Evolutionary conservation across 2,888 invertebrate species (phyloP).

Genomic region (Mantis religiosa): DNA sequence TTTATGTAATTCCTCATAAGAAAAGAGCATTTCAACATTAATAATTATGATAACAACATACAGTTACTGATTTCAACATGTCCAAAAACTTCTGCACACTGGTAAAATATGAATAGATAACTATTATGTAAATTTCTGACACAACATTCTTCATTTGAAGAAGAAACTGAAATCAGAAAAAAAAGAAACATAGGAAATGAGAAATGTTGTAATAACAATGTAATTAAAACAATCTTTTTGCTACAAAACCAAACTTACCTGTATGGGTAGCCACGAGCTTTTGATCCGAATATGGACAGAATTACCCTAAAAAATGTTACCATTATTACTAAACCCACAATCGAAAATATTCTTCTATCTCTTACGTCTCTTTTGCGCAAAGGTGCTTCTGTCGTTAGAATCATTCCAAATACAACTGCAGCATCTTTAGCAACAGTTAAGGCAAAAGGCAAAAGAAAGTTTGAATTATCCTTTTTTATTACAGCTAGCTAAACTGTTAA

Average conservation of each 20-base stretch:
- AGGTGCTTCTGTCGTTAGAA: slow-evolving; percentile 88
- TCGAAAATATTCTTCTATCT: slow-evolving; percentile 79
- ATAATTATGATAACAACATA: neutral
- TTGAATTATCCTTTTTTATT: too few relatives aligned
- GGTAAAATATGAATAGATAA: neutral
- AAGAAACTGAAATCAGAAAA: neutral
- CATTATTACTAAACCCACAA: slow-evolving; percentile 81
- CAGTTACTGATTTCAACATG: neutral
- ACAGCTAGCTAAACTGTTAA: too few relatives aligned
- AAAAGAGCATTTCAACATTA: neutral
- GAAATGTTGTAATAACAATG: neutral
- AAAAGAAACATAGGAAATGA: neutral
- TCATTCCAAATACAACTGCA: slow-evolving; percentile 91
- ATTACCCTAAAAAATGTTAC: slow-evolving; percentile 94
- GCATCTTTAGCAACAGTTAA: slow-evolving; percentile 62
- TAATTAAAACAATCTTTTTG: neutral
- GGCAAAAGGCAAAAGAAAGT: too few relatives aligned
- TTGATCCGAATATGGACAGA: slow-evolving; percentile 92
- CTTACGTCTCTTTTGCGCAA: slow-evolving; percentile 68
- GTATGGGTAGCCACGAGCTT: slow-evolving; percentile 98
- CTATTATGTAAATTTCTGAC: neutral
- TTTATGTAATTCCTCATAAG: neutral
- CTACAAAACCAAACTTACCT: slow-evolving; percentile 45
- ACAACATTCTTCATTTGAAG: neutral
- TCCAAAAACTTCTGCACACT: neutral